phyloP scores from a whole-genome alignment of 2,888 invertebrate genomes.

The Lathronympha strigana region DNA sequence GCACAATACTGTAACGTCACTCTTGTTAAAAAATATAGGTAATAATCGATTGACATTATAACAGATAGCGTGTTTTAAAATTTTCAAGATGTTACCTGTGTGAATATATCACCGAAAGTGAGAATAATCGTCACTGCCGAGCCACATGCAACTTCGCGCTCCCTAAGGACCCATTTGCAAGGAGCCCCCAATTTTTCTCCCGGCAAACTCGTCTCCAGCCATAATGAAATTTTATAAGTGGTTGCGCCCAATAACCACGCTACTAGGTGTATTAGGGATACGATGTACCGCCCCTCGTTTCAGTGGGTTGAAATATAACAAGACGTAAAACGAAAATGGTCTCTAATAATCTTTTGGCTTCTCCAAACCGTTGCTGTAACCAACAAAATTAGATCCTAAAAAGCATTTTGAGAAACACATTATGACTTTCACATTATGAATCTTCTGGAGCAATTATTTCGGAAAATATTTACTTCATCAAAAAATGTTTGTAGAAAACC shows the following conservation, averaged over 20 bases:
- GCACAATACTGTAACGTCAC: too few species aligned
- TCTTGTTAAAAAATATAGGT: too few species aligned
- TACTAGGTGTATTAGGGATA: constrained; percentile 21
- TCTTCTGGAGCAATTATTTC: too few species aligned
- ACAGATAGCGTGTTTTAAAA: too few species aligned
- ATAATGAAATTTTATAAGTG: constrained; percentile 36
- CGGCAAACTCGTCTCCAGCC: neutral
- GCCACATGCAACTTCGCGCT: neutral
- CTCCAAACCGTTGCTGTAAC: neutral
- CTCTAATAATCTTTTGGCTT: constrained; percentile 17
- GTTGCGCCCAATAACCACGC: constrained; percentile 34
- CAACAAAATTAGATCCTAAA: too few species aligned
- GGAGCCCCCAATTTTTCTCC: constrained; percentile 4
- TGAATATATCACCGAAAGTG: neutral
- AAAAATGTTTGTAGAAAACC: too few species aligned
- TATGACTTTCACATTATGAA: too few species aligned
- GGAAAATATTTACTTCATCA: too few species aligned
- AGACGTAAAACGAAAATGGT: constrained; percentile 18
- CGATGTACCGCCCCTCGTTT: constrained; percentile 21
- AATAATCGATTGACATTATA: too few species aligned
- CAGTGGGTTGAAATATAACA: constrained; percentile 26
- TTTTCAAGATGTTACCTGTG: too few species aligned
- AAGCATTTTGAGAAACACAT: too few species aligned
- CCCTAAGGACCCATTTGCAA: neutral
- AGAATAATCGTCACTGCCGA: neutral